Base-by-base conservation (phyloP, 2,888 invertebrate species). In the Aphrophora alni region DNA sequence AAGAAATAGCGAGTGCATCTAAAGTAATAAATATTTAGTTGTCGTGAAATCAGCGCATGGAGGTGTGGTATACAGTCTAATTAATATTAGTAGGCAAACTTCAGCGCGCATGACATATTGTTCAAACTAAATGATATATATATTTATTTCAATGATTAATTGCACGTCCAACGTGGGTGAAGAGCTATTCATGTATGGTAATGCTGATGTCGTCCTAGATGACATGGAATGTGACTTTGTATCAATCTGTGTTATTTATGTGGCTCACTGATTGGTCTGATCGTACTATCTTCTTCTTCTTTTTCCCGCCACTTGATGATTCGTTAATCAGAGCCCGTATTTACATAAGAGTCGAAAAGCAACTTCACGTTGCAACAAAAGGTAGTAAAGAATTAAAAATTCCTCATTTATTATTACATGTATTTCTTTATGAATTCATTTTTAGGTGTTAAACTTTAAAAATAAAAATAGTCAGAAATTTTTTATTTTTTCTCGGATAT, bases 101-200 rank as follows among this genome's bases (percentile, higher is more conserved):
- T 59, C 44, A 21, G 59, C 59, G 59, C 5, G 59, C 59, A 59
- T 59, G 59, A 59, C 59, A 21, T 59, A 59, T 59, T 59, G 59
- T 59, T 21, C 59, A 59, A 59, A 59, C 59, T 21, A 8, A 59
- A 59, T 59, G 59, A 59, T 59, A 59, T 59, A 59, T 59, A 21
- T 59, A 59, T 59, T 59, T 59, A 59, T 59, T 59, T 21, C 59
- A 59, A 59, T 59, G 59, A 59, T n/a, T 59, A 59, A 59, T 21
- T 59, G 59, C 21, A 21, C 59, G 59, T 21, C 21, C 21, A 21
- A 12, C 59, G 59, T 59, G 59, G 59, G 59, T 59, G 59, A 59
- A 59, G 59, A 59, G 59, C 4, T n/a, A 59, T 21, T n/a, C 59
- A 59, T 21, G 21, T 59, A 59, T 59, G 59, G 21, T 59, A 59